Percentiles rank a stretch among this genome's conserved stretches.
These are phyloP conservation scores for Elephantulus edwardii DNA, from an alignment of 2,113 vertebrate genomes.

Conservation along the genomic window DNA sequence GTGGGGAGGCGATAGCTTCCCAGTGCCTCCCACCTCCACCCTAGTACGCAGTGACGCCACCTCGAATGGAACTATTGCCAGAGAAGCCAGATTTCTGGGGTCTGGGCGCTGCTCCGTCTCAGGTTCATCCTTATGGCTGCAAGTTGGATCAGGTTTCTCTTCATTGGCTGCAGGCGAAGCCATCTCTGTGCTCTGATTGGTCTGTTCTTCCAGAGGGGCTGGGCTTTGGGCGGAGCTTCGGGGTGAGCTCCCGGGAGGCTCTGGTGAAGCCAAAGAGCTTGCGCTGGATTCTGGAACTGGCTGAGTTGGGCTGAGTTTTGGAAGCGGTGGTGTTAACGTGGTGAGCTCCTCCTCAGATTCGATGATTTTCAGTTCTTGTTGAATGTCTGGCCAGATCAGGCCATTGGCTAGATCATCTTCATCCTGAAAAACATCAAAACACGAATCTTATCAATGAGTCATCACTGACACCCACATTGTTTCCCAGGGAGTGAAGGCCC, in stretches of 20 bases:
- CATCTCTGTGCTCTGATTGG: slow-evolving; percentile 55
- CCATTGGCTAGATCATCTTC: slow-evolving; percentile 71
- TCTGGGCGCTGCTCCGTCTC: slow-evolving; percentile 41
- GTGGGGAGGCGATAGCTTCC: slow-evolving; percentile 55
- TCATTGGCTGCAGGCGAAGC: not conserved
- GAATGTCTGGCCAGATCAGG: slow-evolving; percentile 87
- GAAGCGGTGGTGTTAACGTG: slow-evolving; percentile 47
- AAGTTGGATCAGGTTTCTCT: not conserved
- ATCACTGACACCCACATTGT: too few relatives aligned
- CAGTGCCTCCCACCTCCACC: not conserved
- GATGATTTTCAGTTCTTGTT: slow-evolving; percentile 91
- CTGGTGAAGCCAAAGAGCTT: slow-evolving; percentile 19
- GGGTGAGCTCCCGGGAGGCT: slow-evolving; percentile 21
- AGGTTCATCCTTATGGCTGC: not conserved
- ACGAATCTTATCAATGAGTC: not conserved
- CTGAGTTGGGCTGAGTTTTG: slow-evolving; percentile 6
- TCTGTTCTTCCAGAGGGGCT: slow-evolving; percentile 25
- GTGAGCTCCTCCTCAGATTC: slow-evolving; percentile 90
- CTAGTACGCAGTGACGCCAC: not conserved
- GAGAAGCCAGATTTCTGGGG: slow-evolving; percentile 39
- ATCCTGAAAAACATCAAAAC: slow-evolving; percentile 83
- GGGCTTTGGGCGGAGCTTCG: not conserved
- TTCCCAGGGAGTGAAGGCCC: not conserved
- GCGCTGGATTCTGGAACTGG: not conserved
- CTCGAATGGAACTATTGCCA: not conserved